Base-by-base conservation (phyloP, 2,797 vertebrate species). In the Botia almorhae region DNA sequence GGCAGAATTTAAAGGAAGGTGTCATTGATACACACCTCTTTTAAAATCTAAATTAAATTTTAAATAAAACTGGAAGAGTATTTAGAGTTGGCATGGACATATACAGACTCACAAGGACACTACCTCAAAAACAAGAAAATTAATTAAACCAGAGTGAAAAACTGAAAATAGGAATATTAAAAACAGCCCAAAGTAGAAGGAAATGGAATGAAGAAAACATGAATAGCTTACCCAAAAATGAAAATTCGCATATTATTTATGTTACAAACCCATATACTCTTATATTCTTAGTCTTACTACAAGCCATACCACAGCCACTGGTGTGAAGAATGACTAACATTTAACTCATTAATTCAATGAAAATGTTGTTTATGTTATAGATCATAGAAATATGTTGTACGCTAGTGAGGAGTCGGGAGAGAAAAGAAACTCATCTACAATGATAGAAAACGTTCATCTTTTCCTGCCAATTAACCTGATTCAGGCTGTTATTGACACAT, bases 131-230 rank as follows among this genome's bases (percentile, higher is more conserved):
- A 48, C 75, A 50, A 23, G 46, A 26, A 29, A 74, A 46, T 29
- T 26, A 26, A 19, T 81, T 69, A 75, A 77, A 58, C 48, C 58
- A 67, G 55, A 78, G 10, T 33, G 4, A 51, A 68, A 68, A 53
- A 26, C 64, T 0, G 16, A 48, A 43, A 58, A 48, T 26, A 14
- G 43, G 14, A 39, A 64, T 39, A 58, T 8, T 19, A 17, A 73
- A 13, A 68, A 12, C 51, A 48, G 46, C 26, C 17, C 11, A n/a
- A 36, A 69, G 36, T 72, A 43, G 21, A 12, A 53, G 13, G 11
- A 33, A 64, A 46, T 8, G 17, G 19, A 29, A 73, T 73, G 60
- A 65, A 17, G 48, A 36, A 58, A 26, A 12, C 26, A 78, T 51
- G n/a, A 29, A 7, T 33, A 61, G 14, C 11, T 51, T 10, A 51